phyloP scores from a whole-genome alignment of 2,113 vertebrate genomes.

The Hypanus sabinus region DNA sequence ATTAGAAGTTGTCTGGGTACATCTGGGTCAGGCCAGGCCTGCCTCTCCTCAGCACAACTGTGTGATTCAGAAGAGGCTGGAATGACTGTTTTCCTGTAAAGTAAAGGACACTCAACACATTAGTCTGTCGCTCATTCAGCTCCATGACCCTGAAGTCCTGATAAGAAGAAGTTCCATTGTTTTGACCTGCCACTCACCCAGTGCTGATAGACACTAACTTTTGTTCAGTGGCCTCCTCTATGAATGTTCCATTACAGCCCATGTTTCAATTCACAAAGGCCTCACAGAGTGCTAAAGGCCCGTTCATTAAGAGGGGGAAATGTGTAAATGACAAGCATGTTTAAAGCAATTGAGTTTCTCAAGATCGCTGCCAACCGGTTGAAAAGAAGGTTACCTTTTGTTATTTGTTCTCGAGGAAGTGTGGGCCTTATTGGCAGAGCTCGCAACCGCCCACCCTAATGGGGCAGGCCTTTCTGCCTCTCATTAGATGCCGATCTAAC shows the following conservation, averaged over 20 bases:
- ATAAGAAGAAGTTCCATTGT: neutral
- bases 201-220: constrained; percentile 18
- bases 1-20: no score
- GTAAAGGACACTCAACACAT: neutral
- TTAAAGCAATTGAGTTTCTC: neutral
- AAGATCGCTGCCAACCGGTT: neutral
- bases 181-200: neutral
- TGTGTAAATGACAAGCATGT: neutral
- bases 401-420: neutral
- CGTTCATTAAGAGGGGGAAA: neutral
- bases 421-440: neutral
- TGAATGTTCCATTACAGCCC: constrained; percentile 22
- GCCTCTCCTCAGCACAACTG: no score
- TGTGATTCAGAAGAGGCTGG: neutral
- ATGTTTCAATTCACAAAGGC: neutral
- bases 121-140: constrained; percentile 9
- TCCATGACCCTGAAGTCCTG: neutral
- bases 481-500: no score
- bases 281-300: neutral
- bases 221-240: neutral
- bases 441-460: neutral
- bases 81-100: neutral
- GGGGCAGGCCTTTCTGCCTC: no score
- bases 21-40: no score
- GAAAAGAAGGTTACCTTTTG: neutral